These are phyloP conservation scores for Entomobrya proxima DNA, from an alignment of 2,888 invertebrate genomes.

Conservation along the genomic window DNA sequence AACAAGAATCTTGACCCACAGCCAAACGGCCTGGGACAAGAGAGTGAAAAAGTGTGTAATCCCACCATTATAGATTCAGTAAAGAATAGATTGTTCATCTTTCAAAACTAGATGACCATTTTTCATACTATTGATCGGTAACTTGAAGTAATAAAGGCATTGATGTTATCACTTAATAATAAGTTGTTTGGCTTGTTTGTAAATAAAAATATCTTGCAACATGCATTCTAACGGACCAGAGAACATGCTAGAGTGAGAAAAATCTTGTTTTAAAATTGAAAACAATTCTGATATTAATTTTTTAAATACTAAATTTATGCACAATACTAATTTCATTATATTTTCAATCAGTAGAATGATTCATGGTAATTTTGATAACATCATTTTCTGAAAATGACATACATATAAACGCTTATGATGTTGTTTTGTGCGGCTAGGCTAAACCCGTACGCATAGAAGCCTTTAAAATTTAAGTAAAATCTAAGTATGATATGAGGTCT, in stretches of 20 bases:
- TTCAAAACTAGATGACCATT: conserved; percentile 5
- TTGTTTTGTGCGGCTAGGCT: neutral
- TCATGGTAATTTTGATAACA: neutral
- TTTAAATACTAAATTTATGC: conserved; percentile 23
- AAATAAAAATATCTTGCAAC: neutral
- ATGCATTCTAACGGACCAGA: neutral
- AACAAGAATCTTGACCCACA: neutral
- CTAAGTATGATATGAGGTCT: neutral
- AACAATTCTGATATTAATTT: conserved; percentile 2
- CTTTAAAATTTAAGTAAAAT: neutral
- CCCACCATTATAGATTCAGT: conserved; percentile 29
- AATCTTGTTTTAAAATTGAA: conserved; percentile 17
- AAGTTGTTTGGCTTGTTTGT: conserved; percentile 35
- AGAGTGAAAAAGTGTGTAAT: neutral
- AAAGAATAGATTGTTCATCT: neutral
- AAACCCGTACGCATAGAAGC: neutral
- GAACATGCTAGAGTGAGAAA: neutral
- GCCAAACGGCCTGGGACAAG: neutral
- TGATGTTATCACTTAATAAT: conserved; percentile 17
- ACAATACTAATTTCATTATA: conserved; percentile 32
- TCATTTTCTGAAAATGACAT: too few relatives aligned
- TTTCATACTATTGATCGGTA: conserved; percentile 4
- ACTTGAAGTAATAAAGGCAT: neutral
- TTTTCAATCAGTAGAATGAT: neutral
- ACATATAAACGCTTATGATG: neutral